Evolutionary conservation across 2,113 vertebrate species (phyloP).

Genomic region (Myotis lucifugus): DNA sequence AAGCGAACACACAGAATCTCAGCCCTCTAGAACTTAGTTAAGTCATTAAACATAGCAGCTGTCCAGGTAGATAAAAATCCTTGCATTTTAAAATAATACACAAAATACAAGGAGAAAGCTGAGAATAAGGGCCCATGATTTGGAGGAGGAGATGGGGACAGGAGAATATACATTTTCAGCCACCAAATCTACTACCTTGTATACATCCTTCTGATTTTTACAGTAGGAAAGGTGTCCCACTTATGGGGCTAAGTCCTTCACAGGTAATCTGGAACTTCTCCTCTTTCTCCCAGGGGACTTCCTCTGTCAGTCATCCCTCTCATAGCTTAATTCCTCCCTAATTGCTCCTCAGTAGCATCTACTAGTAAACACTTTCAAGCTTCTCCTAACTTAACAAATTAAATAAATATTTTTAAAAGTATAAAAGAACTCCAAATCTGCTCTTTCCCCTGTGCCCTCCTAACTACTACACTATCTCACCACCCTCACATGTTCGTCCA

Average conservation of each 20-base stretch:
- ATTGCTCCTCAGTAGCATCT: background rate
- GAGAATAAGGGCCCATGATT: background rate
- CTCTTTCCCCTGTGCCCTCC: background rate
- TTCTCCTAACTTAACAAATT: background rate
- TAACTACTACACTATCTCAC: background rate
- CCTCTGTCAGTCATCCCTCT: background rate
- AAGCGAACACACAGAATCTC: background rate
- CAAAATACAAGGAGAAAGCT: background rate
- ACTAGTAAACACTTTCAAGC: background rate
- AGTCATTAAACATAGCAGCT: background rate
- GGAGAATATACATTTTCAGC: background rate
- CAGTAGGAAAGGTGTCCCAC: background rate
- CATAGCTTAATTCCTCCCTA: background rate
- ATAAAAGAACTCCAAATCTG: background rate
- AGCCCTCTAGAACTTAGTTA: background rate
- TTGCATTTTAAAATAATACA: background rate
- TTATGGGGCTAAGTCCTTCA: background rate
- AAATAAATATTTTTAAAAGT: background rate
- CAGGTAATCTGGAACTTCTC: background rate
- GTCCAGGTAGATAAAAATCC: background rate
- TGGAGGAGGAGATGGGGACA: background rate
- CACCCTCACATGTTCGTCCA: accelerated
- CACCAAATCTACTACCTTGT: background rate
- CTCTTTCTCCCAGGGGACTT: no score
- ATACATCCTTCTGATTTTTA: background rate